Evolutionary conservation across 1,140 invertebrate genomes (phyloP).

Genomic region (Nephila pilipes): DNA sequence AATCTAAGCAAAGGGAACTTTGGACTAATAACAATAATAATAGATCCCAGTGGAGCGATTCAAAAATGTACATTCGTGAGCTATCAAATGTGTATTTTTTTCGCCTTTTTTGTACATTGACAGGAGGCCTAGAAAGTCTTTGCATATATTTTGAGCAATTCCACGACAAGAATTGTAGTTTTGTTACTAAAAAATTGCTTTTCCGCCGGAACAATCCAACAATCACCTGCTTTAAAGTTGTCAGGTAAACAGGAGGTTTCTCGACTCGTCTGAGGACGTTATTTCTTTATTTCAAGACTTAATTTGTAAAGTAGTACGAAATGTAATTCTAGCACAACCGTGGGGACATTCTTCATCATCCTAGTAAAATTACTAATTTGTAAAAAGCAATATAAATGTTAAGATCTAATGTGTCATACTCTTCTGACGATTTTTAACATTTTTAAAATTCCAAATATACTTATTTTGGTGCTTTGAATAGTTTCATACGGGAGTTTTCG

Average conservation of each 20-base stretch:
- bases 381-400: too few relatives aligned
- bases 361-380: too few relatives aligned
- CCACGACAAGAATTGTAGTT: background rate
- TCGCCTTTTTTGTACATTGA: background rate
- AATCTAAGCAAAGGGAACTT: background rate
- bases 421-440: too few relatives aligned
- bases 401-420: too few relatives aligned
- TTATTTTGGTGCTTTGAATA: too few relatives aligned
- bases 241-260: background rate
- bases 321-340: too few relatives aligned
- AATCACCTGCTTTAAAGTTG: background rate
- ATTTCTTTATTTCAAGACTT: background rate
- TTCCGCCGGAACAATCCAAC: background rate
- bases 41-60: constrained; percentile 30
- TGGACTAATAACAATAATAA: constrained; percentile 29
- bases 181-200: background rate
- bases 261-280: background rate
- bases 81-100: background rate
- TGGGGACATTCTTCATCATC: too few relatives aligned
- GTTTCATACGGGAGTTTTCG: too few relatives aligned
- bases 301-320: too few relatives aligned
- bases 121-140: background rate
- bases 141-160: too few relatives aligned
- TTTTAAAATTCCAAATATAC: too few relatives aligned
- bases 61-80: constrained; percentile 2